These are phyloP conservation scores for Acrocephalus kingi DNA, from an alignment of 2,113 vertebrate genomes.

Conservation along the genomic window DNA sequence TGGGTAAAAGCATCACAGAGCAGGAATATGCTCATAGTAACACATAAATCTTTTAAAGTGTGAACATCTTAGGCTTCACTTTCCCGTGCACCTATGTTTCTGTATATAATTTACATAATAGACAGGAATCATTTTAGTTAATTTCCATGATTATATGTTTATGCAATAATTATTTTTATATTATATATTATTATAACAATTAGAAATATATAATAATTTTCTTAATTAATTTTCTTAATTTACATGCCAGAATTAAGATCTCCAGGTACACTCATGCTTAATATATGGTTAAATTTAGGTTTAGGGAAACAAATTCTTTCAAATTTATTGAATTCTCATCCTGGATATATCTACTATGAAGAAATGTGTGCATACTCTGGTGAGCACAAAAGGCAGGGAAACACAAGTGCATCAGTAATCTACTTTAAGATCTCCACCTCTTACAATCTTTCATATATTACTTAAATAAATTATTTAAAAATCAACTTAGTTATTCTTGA, in stretches of 20 bases:
- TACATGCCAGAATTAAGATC: neutral
- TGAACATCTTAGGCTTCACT: neutral
- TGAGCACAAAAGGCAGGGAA: neutral
- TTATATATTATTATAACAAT: too few species aligned
- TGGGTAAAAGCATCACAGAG: neutral
- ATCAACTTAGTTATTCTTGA: neutral
- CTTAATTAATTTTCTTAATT: neutral
- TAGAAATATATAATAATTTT: neutral
- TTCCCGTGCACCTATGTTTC: neutral
- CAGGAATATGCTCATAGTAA: neutral
- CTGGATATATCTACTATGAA: neutral
- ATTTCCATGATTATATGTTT: neutral
- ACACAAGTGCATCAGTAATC: neutral
- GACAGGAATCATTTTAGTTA: fast-evolving
- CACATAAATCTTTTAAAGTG: neutral
- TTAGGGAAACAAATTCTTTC: neutral
- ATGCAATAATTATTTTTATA: neutral
- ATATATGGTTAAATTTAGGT: neutral
- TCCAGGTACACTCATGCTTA: neutral
- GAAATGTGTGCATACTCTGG: neutral
- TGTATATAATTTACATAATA: neutral
- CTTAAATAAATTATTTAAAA: neutral
- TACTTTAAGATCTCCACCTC: neutral
- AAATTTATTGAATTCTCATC: neutral
- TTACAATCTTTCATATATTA: neutral